Percentiles rank a stretch among this genome's conserved stretches.
phyloP scores from a whole-genome alignment of 2,888 invertebrate species.

The Nomada ruficornis region DNA sequence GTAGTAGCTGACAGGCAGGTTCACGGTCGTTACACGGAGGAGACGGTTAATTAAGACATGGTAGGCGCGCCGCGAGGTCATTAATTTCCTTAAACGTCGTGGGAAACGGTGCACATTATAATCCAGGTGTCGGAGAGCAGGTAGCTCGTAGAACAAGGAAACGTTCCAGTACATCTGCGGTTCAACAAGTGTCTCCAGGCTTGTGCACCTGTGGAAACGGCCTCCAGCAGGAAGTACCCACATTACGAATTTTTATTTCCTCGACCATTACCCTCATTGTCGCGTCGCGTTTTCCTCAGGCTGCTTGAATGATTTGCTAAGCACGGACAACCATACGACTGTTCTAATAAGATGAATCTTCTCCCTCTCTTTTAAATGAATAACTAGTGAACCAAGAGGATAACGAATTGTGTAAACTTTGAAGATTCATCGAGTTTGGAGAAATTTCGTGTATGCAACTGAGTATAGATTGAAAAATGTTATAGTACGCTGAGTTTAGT shows the following conservation, averaged over 20 bases:
- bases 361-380: no score
- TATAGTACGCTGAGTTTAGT: no score
- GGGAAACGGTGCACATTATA: slow-evolving; percentile 47
- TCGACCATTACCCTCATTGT: slow-evolving; percentile 3
- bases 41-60: slow-evolving; percentile 41
- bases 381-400: no score
- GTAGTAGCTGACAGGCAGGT: background rate
- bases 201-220: slow-evolving; percentile 68
- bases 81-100: slow-evolving; percentile 62
- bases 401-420: no score
- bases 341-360: background rate
- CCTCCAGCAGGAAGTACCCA: slow-evolving; percentile 70
- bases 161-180: slow-evolving; percentile 73
- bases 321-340: background rate
- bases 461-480: no score
- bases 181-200: slow-evolving; percentile 65
- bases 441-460: no score
- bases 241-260: slow-evolving; percentile 56
- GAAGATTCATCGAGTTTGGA: no score
- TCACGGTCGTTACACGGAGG: background rate
- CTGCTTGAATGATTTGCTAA: background rate
- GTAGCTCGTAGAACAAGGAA: slow-evolving; percentile 55
- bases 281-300: background rate
- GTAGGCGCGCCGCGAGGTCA: background rate
- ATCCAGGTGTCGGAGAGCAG: slow-evolving; percentile 76